A percentile compares a stretch with the other conserved stretches of the same genome.
phyloP scores from a whole-genome alignment of 2,888 invertebrate species.

The Chrysolina americana region DNA sequence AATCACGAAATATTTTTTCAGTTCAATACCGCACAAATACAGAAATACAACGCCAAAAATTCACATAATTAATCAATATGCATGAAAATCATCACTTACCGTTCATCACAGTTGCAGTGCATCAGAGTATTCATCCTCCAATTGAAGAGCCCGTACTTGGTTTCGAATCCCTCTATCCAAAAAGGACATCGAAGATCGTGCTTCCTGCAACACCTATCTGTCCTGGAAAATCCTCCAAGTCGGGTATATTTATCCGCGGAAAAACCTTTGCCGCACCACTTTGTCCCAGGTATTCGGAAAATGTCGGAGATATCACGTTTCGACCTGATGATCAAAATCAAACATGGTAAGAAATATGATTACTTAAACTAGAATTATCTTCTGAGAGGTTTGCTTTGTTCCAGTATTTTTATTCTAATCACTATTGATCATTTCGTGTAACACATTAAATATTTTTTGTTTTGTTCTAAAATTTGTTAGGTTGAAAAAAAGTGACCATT shows the following conservation, averaged over 20 bases:
- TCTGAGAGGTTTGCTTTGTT: not conserved
- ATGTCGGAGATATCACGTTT: conserved; percentile 75
- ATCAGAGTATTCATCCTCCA: conserved; percentile 92
- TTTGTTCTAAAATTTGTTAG: not conserved
- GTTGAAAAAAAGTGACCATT: too few relatives aligned
- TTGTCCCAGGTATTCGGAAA: conserved; percentile 89
- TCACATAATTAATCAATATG: not conserved
- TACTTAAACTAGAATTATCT: not conserved
- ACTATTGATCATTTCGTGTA: not conserved
- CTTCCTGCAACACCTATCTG: conserved; percentile 90
- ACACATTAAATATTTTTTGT: not conserved
- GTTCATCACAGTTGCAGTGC: conserved; percentile 93
- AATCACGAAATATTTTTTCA: too few relatives aligned
- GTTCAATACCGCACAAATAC: too few relatives aligned
- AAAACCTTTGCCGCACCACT: conserved; percentile 94
- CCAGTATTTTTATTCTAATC: not conserved
- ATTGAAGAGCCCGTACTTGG: conserved; percentile 89
- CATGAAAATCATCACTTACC: conserved; percentile 72
- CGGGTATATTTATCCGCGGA: conserved; percentile 86
- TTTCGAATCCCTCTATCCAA: conserved; percentile 87
- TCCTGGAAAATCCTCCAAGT: conserved; percentile 86
- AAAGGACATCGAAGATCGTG: conserved; percentile 90
- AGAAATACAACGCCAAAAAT: not conserved
- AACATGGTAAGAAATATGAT: not conserved
- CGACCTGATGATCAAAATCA: conserved; percentile 60